A percentile compares a stretch with the other conserved stretches of the same genome.
These are phyloP conservation scores for Amphipyra tragopoginis DNA, from an alignment of 2,888 invertebrate species.

Conservation along the genomic window DNA sequence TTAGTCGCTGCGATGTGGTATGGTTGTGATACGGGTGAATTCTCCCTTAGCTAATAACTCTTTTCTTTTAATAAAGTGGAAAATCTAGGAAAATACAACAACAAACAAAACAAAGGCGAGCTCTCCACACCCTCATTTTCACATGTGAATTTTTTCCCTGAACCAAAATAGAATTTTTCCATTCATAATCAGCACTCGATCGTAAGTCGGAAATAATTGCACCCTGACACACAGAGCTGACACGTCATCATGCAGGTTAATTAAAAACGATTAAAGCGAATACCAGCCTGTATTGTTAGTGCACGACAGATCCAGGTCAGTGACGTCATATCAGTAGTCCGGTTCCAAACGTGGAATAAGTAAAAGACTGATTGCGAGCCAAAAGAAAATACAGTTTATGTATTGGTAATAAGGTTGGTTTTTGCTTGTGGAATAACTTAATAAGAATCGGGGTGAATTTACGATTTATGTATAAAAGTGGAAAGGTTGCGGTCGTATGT, in stretches of 20 bases:
- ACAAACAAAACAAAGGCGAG: not conserved
- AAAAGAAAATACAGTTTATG: constrained; percentile 28
- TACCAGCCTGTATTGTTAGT: constrained; percentile 54
- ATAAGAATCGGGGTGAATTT: constrained; percentile 31
- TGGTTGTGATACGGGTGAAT: too few species aligned
- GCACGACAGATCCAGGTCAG: constrained; percentile 55
- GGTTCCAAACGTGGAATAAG: constrained; percentile 37
- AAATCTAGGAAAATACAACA: too few species aligned
- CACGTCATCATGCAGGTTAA: constrained; percentile 50
- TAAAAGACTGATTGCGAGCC: constrained; percentile 12
- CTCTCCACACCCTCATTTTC: not conserved
- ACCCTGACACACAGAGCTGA: constrained; percentile 36
- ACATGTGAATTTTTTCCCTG: constrained; percentile 8
- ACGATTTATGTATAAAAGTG: constrained; percentile 36
- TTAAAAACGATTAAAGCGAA: constrained; percentile 58
- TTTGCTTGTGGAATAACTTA: constrained; percentile 16
- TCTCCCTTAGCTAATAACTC: too few species aligned
- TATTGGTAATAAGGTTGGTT: constrained; percentile 2
- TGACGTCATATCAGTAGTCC: constrained; percentile 53
- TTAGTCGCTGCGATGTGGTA: too few species aligned
- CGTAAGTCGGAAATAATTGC: constrained; percentile 59
- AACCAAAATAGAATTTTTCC: constrained; percentile 26
- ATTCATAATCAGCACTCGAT: constrained; percentile 41
- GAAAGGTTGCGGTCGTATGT: constrained; percentile 42
- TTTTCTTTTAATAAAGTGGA: too few species aligned